Conservation (phyloP, 2,113 vertebrate genomes). For the Nannospalax galili region DNA sequence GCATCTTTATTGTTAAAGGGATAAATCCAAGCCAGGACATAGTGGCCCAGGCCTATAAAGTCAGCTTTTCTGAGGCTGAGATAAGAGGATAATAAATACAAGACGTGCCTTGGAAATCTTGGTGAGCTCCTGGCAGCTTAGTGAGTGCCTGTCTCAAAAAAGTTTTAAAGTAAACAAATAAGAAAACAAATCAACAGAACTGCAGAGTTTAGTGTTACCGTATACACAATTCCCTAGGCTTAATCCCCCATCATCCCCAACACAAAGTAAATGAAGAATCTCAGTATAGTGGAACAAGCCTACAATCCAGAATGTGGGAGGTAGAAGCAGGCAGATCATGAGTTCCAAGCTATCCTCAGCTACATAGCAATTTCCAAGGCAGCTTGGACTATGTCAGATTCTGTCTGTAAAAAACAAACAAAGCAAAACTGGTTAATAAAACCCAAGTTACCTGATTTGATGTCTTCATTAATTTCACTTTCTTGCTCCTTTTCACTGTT, state of each 20-base stretch:
- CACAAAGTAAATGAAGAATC: not conserved
- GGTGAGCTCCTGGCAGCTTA: not conserved
- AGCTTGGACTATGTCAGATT: not conserved
- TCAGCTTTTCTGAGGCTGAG: not conserved
- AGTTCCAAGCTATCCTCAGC: not conserved
- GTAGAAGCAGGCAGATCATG: not conserved
- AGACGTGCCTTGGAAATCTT: not conserved
- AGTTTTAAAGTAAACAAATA: not conserved
- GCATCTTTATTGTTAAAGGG: not conserved
- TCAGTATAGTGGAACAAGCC: not conserved
- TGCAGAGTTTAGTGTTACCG: not conserved
- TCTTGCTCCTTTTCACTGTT: slow-evolving; percentile 85
- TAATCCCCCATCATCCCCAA: not conserved
- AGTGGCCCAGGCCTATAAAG: not conserved
- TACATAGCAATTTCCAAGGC: not conserved
- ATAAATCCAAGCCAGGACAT: too few species aligned
- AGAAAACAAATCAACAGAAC: not conserved
- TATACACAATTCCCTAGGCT: not conserved
- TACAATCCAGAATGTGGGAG: not conserved
- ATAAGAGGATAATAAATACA: not conserved
- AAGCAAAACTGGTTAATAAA: not conserved
- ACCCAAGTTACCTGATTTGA: slow-evolving; percentile 84
- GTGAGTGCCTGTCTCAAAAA: not conserved
- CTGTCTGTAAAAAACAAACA: not conserved
- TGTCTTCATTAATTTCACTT: slow-evolving; percentile 77